Base-by-base conservation (phyloP, 2,113 vertebrate genomes). In the Daboia siamensis region DNA sequence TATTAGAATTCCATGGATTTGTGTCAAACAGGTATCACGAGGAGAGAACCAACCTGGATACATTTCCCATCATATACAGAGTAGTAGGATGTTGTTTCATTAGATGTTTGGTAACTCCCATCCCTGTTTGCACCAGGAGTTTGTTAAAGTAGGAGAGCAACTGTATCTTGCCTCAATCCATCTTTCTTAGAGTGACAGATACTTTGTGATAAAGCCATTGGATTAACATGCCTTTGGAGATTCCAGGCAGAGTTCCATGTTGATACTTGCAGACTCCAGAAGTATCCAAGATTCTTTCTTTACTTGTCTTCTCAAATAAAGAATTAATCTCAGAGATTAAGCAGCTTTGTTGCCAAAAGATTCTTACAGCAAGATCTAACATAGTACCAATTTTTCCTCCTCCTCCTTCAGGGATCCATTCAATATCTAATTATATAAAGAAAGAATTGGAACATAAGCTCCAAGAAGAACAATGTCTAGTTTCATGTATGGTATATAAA, bases 291-390 rank as follows among this genome's bases (percentile, higher is more conserved):
- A 96, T 95, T 86, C 95, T 94, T 95, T 96, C 96, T 96, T 96
- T 97, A 97, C 97, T 97, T 97, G 95, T 96, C 95, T 96, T 97
- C 96, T 97, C 96, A 97, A 96, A 95, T 92, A 93, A 93, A 96
- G 96, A 97, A 97, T 97, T 96, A 96, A 96, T 92, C 92, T 94
- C 93, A 52, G 20, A 51, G 91, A 94, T 96, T 95, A 93, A 89
- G 94, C 74, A 93, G 95, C 94, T 96, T 95, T 95, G 92, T 57
- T 96, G 97, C 95, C 94, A 95, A 91, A 93, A 86, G 94, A 85
- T 93, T 96, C 93, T 96, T 95, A 95, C 85, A 90, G 90, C 95
- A 92, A 91, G 93, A 94, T 94, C 96, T 96, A 94, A 95, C 96
- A 96, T 13, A 8, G 94, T 94, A 92, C 90, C 7, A 20, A 64